Conservation (phyloP, 2,888 invertebrate species). For the Dusona sp. region DNA sequence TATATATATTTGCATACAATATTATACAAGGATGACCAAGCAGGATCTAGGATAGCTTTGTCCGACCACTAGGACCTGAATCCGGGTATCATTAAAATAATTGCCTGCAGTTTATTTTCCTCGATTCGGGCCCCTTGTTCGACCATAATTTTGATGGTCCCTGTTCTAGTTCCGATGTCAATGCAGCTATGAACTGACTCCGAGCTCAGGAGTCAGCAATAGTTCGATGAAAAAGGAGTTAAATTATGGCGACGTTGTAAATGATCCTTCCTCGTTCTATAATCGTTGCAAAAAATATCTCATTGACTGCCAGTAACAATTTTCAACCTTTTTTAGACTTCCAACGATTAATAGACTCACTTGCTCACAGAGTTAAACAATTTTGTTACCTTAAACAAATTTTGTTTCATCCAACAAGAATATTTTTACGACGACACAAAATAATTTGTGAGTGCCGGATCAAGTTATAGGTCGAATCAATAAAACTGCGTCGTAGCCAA, state of each 20-base stretch:
- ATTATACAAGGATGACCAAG: background rate
- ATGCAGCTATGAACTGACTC: background rate
- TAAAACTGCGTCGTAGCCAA: no score
- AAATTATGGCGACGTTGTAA: constrained; percentile 19
- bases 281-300: background rate
- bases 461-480: no score
- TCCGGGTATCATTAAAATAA: constrained; percentile 62
- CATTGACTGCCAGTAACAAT: background rate
- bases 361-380: background rate
- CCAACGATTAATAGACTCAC: background rate
- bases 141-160: constrained; percentile 11
- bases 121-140: background rate
- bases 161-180: background rate
- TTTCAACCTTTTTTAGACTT: background rate
- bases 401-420: no score
- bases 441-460: no score
- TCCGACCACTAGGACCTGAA: constrained; percentile 35
- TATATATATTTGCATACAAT: background rate
- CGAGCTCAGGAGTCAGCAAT: background rate
- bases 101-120: constrained; percentile 57
- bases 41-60: constrained; percentile 27
- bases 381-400: no score
- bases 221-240: background rate
- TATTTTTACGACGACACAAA: no score
- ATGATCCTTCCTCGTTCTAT: background rate